Conservation (phyloP, 2,888 invertebrate species). For the Kryphioiulus occultus region DNA sequence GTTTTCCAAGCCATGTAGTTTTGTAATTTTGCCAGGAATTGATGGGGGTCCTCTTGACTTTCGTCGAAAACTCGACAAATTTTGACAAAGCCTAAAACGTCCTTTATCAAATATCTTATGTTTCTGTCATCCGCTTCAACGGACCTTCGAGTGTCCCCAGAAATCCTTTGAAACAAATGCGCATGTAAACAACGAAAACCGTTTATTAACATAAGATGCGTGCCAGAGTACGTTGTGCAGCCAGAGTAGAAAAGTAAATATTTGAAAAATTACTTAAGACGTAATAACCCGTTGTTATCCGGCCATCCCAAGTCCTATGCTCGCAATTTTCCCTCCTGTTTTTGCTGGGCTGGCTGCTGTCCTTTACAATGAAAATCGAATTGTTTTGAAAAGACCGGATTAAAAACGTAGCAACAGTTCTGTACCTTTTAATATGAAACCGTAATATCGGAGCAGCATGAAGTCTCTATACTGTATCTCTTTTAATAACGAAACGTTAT, state of each 20-base stretch:
- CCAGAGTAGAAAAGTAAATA: not conserved
- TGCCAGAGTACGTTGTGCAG: not conserved
- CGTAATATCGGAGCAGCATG: not conserved
- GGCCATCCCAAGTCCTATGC: not conserved
- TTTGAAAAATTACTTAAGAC: constrained; percentile 28
- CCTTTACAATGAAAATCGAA: not conserved
- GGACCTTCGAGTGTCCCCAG: not conserved
- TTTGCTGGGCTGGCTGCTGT: not conserved
- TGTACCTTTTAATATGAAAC: not conserved
- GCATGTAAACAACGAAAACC: not conserved
- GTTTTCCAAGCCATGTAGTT: not conserved
- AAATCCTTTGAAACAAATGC: not conserved
- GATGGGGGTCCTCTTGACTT: not conserved
- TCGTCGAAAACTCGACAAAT: not conserved
- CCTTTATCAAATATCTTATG: not conserved
- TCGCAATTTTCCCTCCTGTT: not conserved
- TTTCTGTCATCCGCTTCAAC: not conserved
- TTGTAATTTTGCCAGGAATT: not conserved
- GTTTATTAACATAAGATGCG: not conserved
- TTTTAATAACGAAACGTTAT: not conserved
- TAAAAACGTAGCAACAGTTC: not conserved
- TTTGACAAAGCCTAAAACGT: not conserved
- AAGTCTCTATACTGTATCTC: not conserved
- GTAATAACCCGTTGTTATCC: not conserved
- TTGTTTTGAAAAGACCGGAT: not conserved